Conservation (phyloP, 1,140 invertebrate genomes). For the Eubasilissa regina region DNA sequence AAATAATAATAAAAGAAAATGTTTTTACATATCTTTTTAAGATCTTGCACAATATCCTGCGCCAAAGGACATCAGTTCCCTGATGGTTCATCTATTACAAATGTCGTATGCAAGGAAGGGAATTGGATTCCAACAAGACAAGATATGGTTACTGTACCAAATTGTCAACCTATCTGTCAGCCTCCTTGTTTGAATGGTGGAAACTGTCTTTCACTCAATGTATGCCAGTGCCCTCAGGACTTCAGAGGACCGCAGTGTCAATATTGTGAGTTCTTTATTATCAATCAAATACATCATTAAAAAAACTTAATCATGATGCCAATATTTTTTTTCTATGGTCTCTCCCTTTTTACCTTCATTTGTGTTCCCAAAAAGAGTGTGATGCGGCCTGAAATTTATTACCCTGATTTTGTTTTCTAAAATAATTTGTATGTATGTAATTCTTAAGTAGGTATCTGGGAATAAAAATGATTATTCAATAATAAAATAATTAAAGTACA, state of each 20-base stretch:
- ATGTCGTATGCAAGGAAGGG: conserved; percentile 77
- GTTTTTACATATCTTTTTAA: conserved; percentile 62
- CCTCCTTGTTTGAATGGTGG: conserved; percentile 85
- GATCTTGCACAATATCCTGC: conserved; percentile 78
- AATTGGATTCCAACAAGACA: conserved; percentile 76
- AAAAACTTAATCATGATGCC: too few relatives aligned
- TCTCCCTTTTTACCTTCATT: too few relatives aligned
- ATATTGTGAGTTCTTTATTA: conserved; percentile 78
- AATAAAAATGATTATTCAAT: too few relatives aligned
- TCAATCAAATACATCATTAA: not conserved
- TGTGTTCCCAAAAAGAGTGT: not conserved
- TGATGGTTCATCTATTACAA: conserved; percentile 76
- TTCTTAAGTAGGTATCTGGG: too few relatives aligned
- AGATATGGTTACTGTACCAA: conserved; percentile 75
- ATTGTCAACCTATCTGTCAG: conserved; percentile 80
- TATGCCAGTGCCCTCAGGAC: conserved; percentile 82
- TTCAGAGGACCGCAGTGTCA: conserved; percentile 84
- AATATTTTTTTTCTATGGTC: too few relatives aligned
- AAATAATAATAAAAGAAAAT: too few relatives aligned
- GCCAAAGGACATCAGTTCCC: conserved; percentile 77
- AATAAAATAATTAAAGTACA: too few relatives aligned
- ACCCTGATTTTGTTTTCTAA: not conserved
- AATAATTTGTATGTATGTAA: not conserved
- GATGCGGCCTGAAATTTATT: not conserved
- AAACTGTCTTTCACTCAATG: conserved; percentile 80